phyloP scores from a whole-genome alignment of 2,797 vertebrate species.

The Manis javanica region DNA sequence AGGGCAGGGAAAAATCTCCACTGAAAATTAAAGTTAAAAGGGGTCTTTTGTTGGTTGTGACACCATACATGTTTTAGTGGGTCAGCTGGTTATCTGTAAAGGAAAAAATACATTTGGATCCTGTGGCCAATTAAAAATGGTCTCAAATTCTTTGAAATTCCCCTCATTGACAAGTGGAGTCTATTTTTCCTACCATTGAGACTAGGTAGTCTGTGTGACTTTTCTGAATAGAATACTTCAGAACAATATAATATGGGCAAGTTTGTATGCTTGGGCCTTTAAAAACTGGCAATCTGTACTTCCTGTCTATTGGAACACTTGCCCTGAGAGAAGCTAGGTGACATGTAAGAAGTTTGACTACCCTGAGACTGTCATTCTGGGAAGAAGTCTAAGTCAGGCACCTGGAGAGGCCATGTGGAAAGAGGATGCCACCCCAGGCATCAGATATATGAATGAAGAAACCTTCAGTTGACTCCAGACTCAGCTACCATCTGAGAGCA shows the following conservation, averaged over 20 bases:
- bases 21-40: constrained; percentile 11
- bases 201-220: background rate
- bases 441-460: background rate
- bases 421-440: background rate
- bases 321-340: background rate
- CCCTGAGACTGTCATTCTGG: background rate
- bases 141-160: background rate
- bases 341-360: background rate
- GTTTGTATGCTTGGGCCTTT: background rate
- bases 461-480: background rate
- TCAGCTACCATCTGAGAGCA: background rate
- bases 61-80: background rate
- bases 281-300: constrained; percentile 21
- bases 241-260: background rate
- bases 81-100: background rate
- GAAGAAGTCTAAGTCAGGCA: background rate
- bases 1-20: background rate
- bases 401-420: background rate
- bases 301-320: background rate
- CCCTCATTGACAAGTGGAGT: background rate
- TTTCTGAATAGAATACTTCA: background rate
- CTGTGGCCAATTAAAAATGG: background rate
- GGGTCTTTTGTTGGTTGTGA: background rate
- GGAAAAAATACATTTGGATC: constrained; percentile 8
- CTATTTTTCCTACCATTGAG: background rate